These are phyloP conservation scores for Synanthedon myopaeformis DNA, from an alignment of 2,888 invertebrate genomes.

Conservation along the genomic window DNA sequence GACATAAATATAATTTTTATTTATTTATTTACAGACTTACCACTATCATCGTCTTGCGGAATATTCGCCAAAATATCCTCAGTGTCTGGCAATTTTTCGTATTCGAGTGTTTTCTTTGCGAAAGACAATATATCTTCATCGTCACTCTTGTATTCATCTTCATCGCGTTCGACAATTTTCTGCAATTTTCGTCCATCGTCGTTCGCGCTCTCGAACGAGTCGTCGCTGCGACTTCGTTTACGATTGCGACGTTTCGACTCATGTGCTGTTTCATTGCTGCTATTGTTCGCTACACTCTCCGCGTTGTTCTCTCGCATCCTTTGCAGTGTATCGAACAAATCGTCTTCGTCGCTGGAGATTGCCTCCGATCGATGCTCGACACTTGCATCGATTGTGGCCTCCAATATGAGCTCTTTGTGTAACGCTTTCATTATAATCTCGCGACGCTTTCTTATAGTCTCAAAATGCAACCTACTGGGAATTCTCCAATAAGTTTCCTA, in stretches of 20 bases:
- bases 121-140: constrained; percentile 54
- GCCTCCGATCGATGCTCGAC: constrained; percentile 4
- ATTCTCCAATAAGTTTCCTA: constrained; percentile 91
- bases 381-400: constrained; percentile 11
- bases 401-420: constrained; percentile 57
- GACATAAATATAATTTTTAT: neutral
- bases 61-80: constrained; percentile 44
- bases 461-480: constrained; percentile 72
- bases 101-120: constrained; percentile 52
- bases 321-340: constrained; percentile 51
- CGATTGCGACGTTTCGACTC: constrained; percentile 15
- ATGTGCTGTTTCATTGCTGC: constrained; percentile 7
- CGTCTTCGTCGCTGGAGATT: constrained; percentile 49
- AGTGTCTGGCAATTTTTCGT: constrained; percentile 45
- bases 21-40: constrained; percentile 23
- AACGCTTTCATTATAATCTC: constrained; percentile 69
- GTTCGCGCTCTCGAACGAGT: constrained; percentile 25
- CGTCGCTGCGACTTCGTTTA: constrained; percentile 44
- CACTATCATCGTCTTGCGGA: constrained; percentile 26
- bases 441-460: constrained; percentile 68
- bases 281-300: constrained; percentile 3
- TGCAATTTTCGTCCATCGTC: constrained; percentile 39
- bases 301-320: constrained; percentile 37
- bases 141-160: constrained; percentile 20
- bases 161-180: constrained; percentile 37